Evolutionary conservation across 1,140 invertebrate species (phyloP), one percentile per base, ranked within the genome.

Genomic region (Hycleus cichorii): DNA sequence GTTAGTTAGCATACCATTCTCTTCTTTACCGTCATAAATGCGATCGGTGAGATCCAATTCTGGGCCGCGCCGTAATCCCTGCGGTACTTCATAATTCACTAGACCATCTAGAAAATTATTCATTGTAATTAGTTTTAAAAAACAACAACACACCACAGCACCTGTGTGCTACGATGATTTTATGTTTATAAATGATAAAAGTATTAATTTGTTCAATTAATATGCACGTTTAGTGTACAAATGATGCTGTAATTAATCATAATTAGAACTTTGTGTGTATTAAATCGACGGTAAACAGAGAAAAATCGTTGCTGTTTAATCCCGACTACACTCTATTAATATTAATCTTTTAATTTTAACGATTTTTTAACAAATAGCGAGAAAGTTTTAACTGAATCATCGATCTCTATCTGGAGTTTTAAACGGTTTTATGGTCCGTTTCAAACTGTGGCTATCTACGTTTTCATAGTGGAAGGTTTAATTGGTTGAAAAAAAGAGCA

Each of bases 11-110:
- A 80, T 78, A 43, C 80, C 78, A 24, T 77, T 80, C 64, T 86
- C 81, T 75, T 83, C 83, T 54, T 80, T 73, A 7, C 90, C 90
- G 73, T 93, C 90, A 71, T 92, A 93, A 10, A 81, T 86, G 51
- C 81, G 78, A 71, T 93, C 90, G 65, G 83, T 87, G 63, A 93
- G 81, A 70, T 91, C 86, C 72, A 74, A 84, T 82, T 71, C 83
- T 77, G 79, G 73, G 1, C 85, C 84, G 48, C 87, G 77, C 55
- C 80, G 80, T 57, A 88, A 80, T n/a, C 90, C 91, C 67, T 91
- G 87, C 3, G 87, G 87, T 82, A 90, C 89, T 43, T 82, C 80
- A 72, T 93, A 93, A 18, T 84, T 84, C n/a, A 90, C 74, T 4
- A 92, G 75, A 47, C 88, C 87, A 71, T 90, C 90, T 91, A 77